Conservation (phyloP, 1,140 invertebrate genomes). For the Drosophila fuyamai region DNA sequence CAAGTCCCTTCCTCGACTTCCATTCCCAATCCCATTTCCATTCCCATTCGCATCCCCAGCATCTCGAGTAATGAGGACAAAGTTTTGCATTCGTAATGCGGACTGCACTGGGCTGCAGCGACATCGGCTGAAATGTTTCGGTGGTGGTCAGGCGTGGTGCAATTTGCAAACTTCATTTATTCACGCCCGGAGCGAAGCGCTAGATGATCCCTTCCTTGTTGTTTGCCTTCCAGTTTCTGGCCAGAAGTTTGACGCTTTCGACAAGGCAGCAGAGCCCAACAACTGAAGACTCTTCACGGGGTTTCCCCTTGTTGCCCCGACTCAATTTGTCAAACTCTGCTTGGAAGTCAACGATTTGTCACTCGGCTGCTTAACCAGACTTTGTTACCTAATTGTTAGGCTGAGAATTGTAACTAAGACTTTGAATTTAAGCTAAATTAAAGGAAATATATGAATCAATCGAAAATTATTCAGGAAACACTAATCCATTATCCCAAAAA, state of each 20-base stretch:
- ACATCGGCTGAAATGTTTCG: slow-evolving; percentile 36
- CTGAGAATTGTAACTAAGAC: not conserved
- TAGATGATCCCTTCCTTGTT: slow-evolving; percentile 53
- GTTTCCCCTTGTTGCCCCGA: not conserved
- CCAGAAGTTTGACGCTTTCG: slow-evolving; percentile 74
- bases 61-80: slow-evolving; percentile 77
- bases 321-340: slow-evolving; percentile 12
- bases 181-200: slow-evolving; percentile 72
- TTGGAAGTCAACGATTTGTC: slow-evolving; percentile 56
- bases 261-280: slow-evolving; percentile 53
- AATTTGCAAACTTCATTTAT: slow-evolving; percentile 84
- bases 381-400: slow-evolving; percentile 10
- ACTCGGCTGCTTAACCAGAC: slow-evolving; percentile 52
- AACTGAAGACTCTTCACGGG: slow-evolving; percentile 43
- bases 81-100: slow-evolving; percentile 79
- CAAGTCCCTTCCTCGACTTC: too few relatives aligned
- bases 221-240: slow-evolving; percentile 66
- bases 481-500: too few relatives aligned
- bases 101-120: slow-evolving; percentile 31
- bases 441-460: too few relatives aligned
- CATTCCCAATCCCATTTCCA: too few relatives aligned
- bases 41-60: slow-evolving; percentile 1
- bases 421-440: too few relatives aligned
- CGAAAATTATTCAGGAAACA: too few relatives aligned
- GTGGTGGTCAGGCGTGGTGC: slow-evolving; percentile 80